phyloP scores from a whole-genome alignment of 2,113 vertebrate species.

The Atractosteus spatula region DNA sequence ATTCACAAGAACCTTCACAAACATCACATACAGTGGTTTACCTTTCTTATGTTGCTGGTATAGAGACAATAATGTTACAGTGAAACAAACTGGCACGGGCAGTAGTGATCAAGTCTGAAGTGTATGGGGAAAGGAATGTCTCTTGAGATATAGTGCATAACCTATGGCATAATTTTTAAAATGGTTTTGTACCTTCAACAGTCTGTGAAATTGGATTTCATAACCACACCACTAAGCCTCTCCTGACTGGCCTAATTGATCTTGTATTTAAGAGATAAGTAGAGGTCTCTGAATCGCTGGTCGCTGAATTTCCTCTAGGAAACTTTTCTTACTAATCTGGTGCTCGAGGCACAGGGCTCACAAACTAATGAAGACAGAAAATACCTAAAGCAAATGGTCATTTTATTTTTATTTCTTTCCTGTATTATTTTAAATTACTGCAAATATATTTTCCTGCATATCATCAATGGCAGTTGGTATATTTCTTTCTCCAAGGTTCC shows the following conservation, averaged over 20 bases:
- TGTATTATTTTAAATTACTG: too few species aligned
- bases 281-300: background rate
- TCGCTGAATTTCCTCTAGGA: background rate
- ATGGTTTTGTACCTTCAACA: background rate
- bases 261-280: background rate
- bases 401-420: background rate
- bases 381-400: too few species aligned
- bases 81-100: too few species aligned
- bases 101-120: too few species aligned
- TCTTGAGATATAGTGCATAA: background rate
- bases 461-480: background rate
- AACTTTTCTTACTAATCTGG: too few species aligned
- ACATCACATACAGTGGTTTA: too few species aligned
- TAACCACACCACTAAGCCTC: background rate
- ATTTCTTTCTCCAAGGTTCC: background rate
- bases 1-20: too few species aligned
- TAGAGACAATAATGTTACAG: too few species aligned
- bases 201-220: background rate
- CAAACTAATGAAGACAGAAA: too few species aligned
- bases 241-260: conserved; percentile 5
- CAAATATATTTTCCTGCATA: too few species aligned
- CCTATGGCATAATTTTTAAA: background rate
- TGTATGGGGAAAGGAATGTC: background rate
- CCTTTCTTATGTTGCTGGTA: too few species aligned
- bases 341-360: background rate